Base-by-base conservation (phyloP, 2,797 vertebrate species). In the Pagetopsis macropterus region DNA sequence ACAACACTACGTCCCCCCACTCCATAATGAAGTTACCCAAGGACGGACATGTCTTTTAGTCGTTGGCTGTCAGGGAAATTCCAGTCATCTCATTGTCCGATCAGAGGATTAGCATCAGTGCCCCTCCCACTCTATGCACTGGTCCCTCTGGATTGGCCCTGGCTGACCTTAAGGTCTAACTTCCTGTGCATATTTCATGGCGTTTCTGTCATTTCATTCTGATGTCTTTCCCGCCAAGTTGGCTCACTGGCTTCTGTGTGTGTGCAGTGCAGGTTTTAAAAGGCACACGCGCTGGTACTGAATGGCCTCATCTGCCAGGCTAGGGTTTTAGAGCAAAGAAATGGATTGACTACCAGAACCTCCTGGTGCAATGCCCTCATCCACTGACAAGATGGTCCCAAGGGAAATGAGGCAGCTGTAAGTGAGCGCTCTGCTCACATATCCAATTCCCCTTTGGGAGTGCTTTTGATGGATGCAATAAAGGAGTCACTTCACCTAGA, bases 131-230 rank as follows among this genome's bases (percentile, higher is more conserved):
- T 23, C 15, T 62, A 76, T 41, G 11, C 12, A n/a, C 56, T 50
- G 50, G 78, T 72, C 79, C 56, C 69, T 83, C 66, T 27, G 60
- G 70, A 75, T 72, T 69, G 81, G 72, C 49, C 67, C 64, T 57
- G 4, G 31, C 66, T 60, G 70, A 62, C 79, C 78, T 79, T 86
- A 69, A 73, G 82, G 74, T 73, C 80, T 70, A 21, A 63, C 82
- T 79, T 79, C 74, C 73, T 79, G 89, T 92, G 89, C 85, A 88
- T 91, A 88, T 92, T 94, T 92, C 87, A 93, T 84, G 78, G 76
- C 13, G 58, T 81, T 72, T 93, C 93, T 95, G 92, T 91, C 93
- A 95, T 94, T 93, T 88, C 91, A 94, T 83, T 83, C 89, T 72
- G 77, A 74, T 68, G 79, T 73, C 78, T 79, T 78, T 57, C 62